Evolutionary conservation across 1,140 invertebrate species (phyloP).

Genomic region (Tetragnatha versicolor): DNA sequence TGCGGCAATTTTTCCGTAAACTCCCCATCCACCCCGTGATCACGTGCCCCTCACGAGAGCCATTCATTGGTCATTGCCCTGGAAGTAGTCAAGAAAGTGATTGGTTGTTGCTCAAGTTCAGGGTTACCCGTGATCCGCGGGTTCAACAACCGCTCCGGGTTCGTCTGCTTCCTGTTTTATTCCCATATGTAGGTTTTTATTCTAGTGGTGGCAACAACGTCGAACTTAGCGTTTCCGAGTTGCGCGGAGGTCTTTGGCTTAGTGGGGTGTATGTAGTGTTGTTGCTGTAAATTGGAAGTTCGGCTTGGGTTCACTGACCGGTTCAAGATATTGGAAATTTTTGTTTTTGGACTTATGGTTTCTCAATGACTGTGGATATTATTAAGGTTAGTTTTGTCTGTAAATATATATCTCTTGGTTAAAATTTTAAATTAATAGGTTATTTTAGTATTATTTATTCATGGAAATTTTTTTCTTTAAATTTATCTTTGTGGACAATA

Average conservation of each 20-base stretch:
- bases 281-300: background rate
- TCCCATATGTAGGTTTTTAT: slow-evolving; percentile 51
- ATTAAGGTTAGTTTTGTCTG: slow-evolving; percentile 28
- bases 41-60: slow-evolving; percentile 39
- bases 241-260: background rate
- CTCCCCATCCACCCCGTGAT: background rate
- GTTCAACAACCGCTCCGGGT: slow-evolving; percentile 45
- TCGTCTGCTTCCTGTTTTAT: slow-evolving; percentile 51
- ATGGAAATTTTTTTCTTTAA: too few relatives aligned
- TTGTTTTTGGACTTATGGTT: background rate
- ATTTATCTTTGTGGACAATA: too few relatives aligned
- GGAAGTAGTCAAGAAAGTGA: slow-evolving; percentile 50
- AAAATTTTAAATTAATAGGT: too few relatives aligned
- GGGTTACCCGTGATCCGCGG: slow-evolving; percentile 46
- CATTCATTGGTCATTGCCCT: slow-evolving; percentile 55
- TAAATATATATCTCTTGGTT: background rate
- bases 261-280: background rate
- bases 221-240: slow-evolving; percentile 18
- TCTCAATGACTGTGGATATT: slow-evolving; percentile 39
- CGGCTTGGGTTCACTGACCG: background rate
- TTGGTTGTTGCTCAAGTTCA: slow-evolving; percentile 54
- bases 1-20: background rate
- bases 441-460: too few relatives aligned
- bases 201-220: slow-evolving; percentile 50
- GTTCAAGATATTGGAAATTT: background rate